These are phyloP conservation scores for Beroe forskalii DNA, from an alignment of 37 sponge, comb jelly and placozoan species.

Conservation along the genomic window DNA sequence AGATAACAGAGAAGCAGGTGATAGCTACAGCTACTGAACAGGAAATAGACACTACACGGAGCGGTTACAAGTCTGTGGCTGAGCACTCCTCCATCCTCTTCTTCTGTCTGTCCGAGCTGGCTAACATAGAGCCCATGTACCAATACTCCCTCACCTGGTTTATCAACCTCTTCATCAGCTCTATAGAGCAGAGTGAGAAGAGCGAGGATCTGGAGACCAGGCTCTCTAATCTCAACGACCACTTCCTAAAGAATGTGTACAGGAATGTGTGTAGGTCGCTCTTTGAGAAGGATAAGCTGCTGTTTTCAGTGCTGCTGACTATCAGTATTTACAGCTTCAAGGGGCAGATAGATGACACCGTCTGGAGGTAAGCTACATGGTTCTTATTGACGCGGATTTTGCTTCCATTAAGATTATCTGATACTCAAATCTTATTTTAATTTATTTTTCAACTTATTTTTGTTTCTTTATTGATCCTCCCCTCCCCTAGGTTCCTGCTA, in stretches of 20 bases:
- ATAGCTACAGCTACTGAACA: slow-evolving; percentile 88
- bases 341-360: slow-evolving; percentile 41
- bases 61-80: slow-evolving; percentile 71
- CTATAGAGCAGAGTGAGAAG: slow-evolving; percentile 65
- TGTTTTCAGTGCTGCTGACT: slow-evolving; percentile 70
- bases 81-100: slow-evolving; percentile 69
- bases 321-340: slow-evolving; percentile 65
- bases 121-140: slow-evolving; percentile 73
- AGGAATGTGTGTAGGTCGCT: slow-evolving; percentile 66
- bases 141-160: slow-evolving; percentile 73
- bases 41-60: slow-evolving; percentile 94
- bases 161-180: slow-evolving; percentile 65
- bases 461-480: background rate
- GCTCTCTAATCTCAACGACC: slow-evolving; percentile 65
- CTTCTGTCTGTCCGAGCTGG: slow-evolving; percentile 68
- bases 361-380: slow-evolving; percentile 55
- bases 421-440: no score
- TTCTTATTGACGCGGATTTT: no score
- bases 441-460: background rate
- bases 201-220: slow-evolving; percentile 62
- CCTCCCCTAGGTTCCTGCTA: slow-evolving; percentile 54
- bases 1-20: slow-evolving; percentile 87
- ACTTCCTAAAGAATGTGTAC: slow-evolving; percentile 66
- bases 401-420: no score
- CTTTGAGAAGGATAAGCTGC: slow-evolving; percentile 72